Evolutionary conservation across 2,797 vertebrate genomes (phyloP).

Genomic region (Syngnathus acus): DNA sequence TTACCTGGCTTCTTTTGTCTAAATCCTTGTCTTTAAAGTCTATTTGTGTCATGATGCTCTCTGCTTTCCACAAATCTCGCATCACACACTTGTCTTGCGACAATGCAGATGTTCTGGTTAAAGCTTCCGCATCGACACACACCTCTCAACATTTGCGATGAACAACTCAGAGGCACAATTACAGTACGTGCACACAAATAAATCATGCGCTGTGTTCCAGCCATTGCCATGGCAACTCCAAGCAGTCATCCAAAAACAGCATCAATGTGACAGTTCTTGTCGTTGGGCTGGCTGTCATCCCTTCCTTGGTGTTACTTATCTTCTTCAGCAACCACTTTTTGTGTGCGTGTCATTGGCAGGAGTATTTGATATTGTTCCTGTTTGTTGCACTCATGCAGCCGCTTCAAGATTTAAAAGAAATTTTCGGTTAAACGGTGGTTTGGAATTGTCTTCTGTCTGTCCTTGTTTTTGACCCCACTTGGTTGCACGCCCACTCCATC

Average conservation of each 20-base stretch:
- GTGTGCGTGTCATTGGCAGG: not conserved
- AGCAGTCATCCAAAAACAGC: conserved; percentile 57
- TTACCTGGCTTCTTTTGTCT: not conserved
- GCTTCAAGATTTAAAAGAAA: not conserved
- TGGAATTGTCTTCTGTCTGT: not conserved
- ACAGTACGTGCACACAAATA: conserved; percentile 1
- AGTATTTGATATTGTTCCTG: not conserved
- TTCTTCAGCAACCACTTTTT: conserved; percentile 1
- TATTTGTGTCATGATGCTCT: not conserved
- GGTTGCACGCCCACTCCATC: not conserved
- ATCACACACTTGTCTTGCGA: too few relatives aligned
- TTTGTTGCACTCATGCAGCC: not conserved
- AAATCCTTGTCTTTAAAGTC: not conserved
- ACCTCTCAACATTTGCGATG: not conserved
- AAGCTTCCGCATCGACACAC: not conserved
- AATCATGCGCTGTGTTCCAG: conserved; percentile 41
- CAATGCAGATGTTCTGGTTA: not conserved
- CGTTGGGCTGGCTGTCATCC: conserved; percentile 30
- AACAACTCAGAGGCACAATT: conserved; percentile 25
- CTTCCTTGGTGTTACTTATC: conserved; percentile 30
- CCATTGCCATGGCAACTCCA: conserved; percentile 68
- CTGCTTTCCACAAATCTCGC: too few relatives aligned
- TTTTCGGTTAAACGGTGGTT: not conserved
- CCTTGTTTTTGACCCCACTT: not conserved
- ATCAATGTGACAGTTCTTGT: conserved; percentile 58